Evolutionary conservation across 2,113 vertebrate species (phyloP).

Genomic region (Aptenodytes patagonicus): DNA sequence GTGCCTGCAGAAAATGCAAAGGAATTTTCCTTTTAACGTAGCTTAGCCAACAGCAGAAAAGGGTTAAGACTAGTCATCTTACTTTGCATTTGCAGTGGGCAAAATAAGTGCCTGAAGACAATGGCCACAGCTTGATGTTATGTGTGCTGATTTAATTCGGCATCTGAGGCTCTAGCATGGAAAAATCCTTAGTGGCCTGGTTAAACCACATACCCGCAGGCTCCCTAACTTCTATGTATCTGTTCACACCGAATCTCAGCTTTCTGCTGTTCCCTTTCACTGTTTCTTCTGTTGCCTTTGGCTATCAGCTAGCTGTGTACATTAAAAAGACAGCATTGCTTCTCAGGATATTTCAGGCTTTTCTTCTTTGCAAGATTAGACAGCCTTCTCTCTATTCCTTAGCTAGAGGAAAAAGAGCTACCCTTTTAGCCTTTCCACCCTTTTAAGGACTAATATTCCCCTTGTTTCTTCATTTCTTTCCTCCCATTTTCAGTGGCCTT

Average conservation of each 20-base stretch:
- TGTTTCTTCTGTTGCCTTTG: constrained; percentile 22
- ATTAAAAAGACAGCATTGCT: neutral
- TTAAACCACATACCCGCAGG: constrained; percentile 29
- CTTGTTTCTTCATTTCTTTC: neutral
- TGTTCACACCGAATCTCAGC: neutral
- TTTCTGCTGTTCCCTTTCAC: constrained; percentile 6
- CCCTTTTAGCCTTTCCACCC: neutral
- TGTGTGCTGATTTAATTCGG: neutral
- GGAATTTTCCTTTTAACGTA: constrained; percentile 9
- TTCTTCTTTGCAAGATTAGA: constrained; percentile 20
- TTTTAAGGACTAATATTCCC: neutral
- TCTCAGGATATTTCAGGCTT: constrained; percentile 20
- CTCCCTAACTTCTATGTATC: constrained; percentile 11
- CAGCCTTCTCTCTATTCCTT: neutral
- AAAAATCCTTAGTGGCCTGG: constrained; percentile 46
- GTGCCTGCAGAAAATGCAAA: neutral
- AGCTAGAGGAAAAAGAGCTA: neutral
- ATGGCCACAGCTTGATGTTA: neutral
- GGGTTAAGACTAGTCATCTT: neutral
- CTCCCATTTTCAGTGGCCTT: neutral
- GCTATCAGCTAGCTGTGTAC: neutral
- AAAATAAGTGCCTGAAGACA: constrained; percentile 1
- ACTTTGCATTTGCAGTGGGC: neutral
- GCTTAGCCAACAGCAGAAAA: neutral
- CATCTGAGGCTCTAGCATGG: neutral